A percentile compares a stretch with the other conserved stretches of the same genome.
Conservation (phyloP, 2,888 invertebrate genomes). For the Cephus pulcher region DNA sequence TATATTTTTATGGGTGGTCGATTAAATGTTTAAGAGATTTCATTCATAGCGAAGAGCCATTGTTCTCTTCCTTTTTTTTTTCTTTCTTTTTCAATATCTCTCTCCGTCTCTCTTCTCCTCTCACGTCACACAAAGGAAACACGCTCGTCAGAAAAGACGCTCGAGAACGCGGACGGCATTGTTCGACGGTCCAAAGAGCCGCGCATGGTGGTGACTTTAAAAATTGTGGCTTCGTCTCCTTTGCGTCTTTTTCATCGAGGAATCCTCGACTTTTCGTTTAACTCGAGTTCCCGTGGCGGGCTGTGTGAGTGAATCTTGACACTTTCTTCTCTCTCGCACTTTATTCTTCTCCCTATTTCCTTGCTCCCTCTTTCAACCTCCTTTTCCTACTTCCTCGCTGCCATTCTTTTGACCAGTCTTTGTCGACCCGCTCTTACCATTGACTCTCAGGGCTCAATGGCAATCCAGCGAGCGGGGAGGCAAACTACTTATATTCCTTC, state of each 20-base stretch:
- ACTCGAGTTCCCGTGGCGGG: no score
- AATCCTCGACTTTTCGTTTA: no score
- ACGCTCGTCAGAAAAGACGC: no score
- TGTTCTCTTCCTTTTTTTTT: not conserved
- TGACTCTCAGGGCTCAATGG: not conserved
- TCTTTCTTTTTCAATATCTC: constrained; percentile 7
- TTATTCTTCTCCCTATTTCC: not conserved
- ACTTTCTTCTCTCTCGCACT: not conserved
- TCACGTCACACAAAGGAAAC: no score
- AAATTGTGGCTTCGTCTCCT: no score
- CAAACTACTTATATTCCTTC: not conserved
- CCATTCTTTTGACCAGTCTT: not conserved
- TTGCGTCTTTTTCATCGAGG: no score
- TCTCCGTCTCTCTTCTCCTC: constrained; percentile 3
- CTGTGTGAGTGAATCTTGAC: no score
- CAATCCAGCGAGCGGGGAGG: not conserved
- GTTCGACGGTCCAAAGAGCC: no score
- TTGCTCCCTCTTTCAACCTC: not conserved
- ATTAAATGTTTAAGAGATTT: not conserved
- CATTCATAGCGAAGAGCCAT: not conserved
- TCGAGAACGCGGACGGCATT: no score
- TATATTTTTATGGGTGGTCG: not conserved
- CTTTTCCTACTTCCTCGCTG: not conserved
- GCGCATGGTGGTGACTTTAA: no score
- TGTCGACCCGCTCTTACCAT: not conserved